phyloP scores from a whole-genome alignment of 30 jellyfish, hydroid and myxozoan species.

The Aurelia coerulea region DNA sequence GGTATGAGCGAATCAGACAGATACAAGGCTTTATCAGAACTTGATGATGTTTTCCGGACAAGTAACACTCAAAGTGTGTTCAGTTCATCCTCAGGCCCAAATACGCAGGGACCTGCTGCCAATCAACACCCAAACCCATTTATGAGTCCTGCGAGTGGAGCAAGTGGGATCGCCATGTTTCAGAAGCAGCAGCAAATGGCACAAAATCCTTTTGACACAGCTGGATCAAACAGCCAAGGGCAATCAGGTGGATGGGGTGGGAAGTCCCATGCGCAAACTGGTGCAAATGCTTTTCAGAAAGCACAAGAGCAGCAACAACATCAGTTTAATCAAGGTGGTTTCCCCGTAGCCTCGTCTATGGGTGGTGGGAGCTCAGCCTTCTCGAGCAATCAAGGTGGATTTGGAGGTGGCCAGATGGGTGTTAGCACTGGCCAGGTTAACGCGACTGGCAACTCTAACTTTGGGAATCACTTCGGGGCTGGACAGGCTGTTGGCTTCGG shows the following conservation, averaged over 20 bases:
- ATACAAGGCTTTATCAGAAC: slow-evolving; percentile 71
- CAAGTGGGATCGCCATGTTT: slow-evolving; percentile 81
- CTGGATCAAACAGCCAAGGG: slow-evolving; percentile 9
- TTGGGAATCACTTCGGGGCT: neutral
- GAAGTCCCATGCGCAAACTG: slow-evolving; percentile 11
- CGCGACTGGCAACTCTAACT: neutral
- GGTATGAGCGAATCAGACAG: slow-evolving; percentile 44
- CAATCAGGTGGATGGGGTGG: slow-evolving; percentile 64
- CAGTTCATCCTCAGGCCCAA: slow-evolving; percentile 64
- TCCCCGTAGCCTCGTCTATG: slow-evolving; percentile 3
- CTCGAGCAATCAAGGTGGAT: slow-evolving; percentile 47
- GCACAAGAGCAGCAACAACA: slow-evolving; percentile 23
- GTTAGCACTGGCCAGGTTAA: neutral
- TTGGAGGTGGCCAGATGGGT: slow-evolving; percentile 27
- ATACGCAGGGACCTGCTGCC: slow-evolving; percentile 28
- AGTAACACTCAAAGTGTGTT: slow-evolving; percentile 78
- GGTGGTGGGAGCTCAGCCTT: slow-evolving; percentile 34
- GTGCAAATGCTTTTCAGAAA: slow-evolving; percentile 7
- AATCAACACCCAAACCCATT: slow-evolving; percentile 94
- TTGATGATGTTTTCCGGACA: slow-evolving; percentile 78
- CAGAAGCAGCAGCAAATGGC: slow-evolving; percentile 93
- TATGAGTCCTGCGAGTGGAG: slow-evolving; percentile 87
- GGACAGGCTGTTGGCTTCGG: slow-evolving; percentile 38
- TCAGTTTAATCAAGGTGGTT: neutral
- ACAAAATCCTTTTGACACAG: slow-evolving; percentile 85